Percentiles rank a stretch among this genome's conserved stretches.
phyloP scores from a whole-genome alignment of 1,140 invertebrate genomes.

The Drosophila mojavensis region DNA sequence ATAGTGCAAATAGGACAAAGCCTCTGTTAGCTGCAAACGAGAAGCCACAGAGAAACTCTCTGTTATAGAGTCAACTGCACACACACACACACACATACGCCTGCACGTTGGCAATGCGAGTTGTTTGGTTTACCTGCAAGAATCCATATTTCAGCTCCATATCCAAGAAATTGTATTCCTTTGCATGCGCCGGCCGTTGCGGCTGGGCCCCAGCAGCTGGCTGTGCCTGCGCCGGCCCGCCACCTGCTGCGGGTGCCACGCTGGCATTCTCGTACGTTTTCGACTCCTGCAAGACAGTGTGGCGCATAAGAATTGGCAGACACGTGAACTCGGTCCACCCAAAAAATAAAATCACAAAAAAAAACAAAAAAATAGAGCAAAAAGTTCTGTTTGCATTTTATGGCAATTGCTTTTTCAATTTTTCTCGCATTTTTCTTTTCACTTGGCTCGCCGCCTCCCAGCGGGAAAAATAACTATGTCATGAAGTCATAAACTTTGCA shows the following conservation, averaged over 20 bases:
- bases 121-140: constrained; percentile 89
- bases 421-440: constrained; percentile 45
- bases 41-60: constrained; percentile 13
- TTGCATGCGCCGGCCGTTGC: constrained; percentile 86
- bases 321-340: neutral
- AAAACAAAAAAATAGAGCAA: neutral
- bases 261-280: constrained; percentile 79
- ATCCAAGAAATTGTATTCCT: constrained; percentile 94
- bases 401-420: constrained; percentile 50
- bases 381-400: constrained; percentile 44
- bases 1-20: constrained; percentile 95
- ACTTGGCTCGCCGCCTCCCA: constrained; percentile 25
- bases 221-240: constrained; percentile 58
- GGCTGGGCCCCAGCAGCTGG: constrained; percentile 57
- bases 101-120: neutral
- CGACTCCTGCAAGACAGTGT: constrained; percentile 63
- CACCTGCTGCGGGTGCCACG: constrained; percentile 44
- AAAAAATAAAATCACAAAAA: neutral
- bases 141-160: constrained; percentile 97
- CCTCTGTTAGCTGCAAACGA: constrained; percentile 93
- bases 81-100: neutral
- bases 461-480: constrained; percentile 34
- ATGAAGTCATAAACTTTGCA: constrained; percentile 37
- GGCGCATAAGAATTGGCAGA: constrained; percentile 27
- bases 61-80: constrained; percentile 1